phyloP scores from a whole-genome alignment of 2,797 vertebrate species.

The Molossus molossus region DNA sequence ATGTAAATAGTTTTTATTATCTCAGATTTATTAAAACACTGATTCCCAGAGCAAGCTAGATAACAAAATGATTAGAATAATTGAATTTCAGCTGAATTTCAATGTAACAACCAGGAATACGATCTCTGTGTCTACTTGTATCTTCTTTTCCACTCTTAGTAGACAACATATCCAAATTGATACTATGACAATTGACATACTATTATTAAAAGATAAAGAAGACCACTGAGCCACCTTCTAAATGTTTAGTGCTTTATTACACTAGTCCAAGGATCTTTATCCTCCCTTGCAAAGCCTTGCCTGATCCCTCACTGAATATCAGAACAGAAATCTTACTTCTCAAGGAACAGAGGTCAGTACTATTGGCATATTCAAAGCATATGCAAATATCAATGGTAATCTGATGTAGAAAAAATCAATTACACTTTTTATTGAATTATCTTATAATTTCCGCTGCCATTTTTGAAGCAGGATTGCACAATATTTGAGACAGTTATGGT shows the following conservation, averaged over 20 bases:
- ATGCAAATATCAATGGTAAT: background rate
- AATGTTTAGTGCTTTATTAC: background rate
- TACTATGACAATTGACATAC: background rate
- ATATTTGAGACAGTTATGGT: background rate
- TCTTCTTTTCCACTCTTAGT: background rate
- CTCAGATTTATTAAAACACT: background rate
- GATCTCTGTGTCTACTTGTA: background rate
- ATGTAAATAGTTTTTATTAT: background rate
- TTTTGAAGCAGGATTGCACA: background rate
- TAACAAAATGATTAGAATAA: background rate
- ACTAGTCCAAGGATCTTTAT: background rate
- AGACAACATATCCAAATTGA: background rate
- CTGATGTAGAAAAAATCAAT: background rate
- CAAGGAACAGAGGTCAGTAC: background rate
- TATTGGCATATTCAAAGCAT: background rate
- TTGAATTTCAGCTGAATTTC: background rate
- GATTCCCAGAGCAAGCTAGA: background rate
- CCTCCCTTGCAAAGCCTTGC: background rate
- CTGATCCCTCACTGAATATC: background rate
- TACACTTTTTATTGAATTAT: constrained; percentile 1
- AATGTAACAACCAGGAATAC: background rate
- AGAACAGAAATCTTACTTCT: background rate
- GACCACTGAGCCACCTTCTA: background rate
- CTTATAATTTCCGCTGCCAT: background rate
- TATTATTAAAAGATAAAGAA: constrained; percentile 31